Evolutionary conservation across 2,888 invertebrate genomes (phyloP), one percentile per base, ranked within the genome.

Genomic region (Eristalinus sepulchralis): DNA sequence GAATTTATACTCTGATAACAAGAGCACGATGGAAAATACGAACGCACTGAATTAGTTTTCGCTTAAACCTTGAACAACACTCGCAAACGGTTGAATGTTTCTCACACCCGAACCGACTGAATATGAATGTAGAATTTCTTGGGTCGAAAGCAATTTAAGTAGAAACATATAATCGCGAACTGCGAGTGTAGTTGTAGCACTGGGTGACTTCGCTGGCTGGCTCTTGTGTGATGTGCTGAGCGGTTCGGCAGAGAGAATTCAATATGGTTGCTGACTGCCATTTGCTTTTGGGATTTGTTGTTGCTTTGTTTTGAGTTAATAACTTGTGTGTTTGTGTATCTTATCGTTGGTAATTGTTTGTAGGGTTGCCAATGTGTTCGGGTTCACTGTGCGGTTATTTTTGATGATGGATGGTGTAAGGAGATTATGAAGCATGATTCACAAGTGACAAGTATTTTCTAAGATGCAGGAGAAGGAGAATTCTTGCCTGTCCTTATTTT

Each of bases 21-120:
- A 66, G 62, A 62, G 22, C 11, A 68, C 17, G 53, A 24, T 3
- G 53, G 34, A 75, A 17, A 17, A 31, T n/a, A 55, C 4, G 53
- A 66, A 27, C 36, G 22, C 60, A 59, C 17, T 39, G 10, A 60
- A 73, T 71, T 73, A 22, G 60, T 34, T 39, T 64, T 55, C 57
- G 36, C 3, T 20, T 39, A 33, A 39, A 76, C 31, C 17, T 17
- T 17, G 75, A 31, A 63, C 68, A 76, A 81, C 24, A 64, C 85
- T 77, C 85, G 80, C 33, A 78, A 82, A 86, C 78, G 85, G 55
- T 86, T 86, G 82, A 86, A 86, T 82, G 82, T 81, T 86, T 83
- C 83, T 82, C 71, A 78, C 86, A 86, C 78, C 78, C 86, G 86
- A 86, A 86, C 78, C 86, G 86, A 86, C 70, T 83, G 78, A 86